Evolutionary conservation across 2,888 invertebrate genomes (phyloP).

Genomic region (Horisme vitalbata): DNA sequence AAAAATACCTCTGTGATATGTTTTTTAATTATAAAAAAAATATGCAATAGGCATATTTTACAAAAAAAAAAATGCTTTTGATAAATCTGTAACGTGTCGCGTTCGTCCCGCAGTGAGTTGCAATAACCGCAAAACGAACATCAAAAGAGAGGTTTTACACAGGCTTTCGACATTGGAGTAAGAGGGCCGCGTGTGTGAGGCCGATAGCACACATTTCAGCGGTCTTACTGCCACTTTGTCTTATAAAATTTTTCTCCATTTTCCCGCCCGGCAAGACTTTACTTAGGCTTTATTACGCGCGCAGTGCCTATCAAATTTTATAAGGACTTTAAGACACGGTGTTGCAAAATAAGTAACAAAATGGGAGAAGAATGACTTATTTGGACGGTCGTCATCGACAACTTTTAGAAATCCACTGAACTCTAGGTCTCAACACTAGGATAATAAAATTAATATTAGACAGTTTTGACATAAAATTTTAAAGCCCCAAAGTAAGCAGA

Average conservation of each 20-base stretch:
- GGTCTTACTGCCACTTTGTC: slow-evolving; percentile 26
- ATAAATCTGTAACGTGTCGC: no score
- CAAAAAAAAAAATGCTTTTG: no score
- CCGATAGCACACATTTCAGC: slow-evolving; percentile 28
- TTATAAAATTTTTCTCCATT: slow-evolving; percentile 20
- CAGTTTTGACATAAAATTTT: no score
- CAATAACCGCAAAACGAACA: slow-evolving; percentile 40
- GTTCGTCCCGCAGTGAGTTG: background rate
- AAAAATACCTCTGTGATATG: no score
- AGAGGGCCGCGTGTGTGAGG: slow-evolving; percentile 28
- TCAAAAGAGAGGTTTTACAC: slow-evolving; percentile 37
- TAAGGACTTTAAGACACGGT: background rate
- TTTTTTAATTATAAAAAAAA: no score
- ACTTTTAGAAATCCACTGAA: no score
- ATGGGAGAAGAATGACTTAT: no score
- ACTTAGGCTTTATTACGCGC: slow-evolving; percentile 11
- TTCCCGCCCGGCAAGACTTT: slow-evolving; percentile 11
- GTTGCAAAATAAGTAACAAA: background rate
- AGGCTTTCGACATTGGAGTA: slow-evolving; percentile 48
- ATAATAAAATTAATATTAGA: no score
- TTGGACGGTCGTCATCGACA: no score
- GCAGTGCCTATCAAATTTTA: slow-evolving; percentile 13
- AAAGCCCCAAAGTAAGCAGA: no score
- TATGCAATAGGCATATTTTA: no score
- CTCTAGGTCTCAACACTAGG: no score